Evolutionary conservation across 2,888 invertebrate genomes (phyloP), one percentile per base, ranked within the genome.

Genomic region (Acheta domesticus): DNA sequence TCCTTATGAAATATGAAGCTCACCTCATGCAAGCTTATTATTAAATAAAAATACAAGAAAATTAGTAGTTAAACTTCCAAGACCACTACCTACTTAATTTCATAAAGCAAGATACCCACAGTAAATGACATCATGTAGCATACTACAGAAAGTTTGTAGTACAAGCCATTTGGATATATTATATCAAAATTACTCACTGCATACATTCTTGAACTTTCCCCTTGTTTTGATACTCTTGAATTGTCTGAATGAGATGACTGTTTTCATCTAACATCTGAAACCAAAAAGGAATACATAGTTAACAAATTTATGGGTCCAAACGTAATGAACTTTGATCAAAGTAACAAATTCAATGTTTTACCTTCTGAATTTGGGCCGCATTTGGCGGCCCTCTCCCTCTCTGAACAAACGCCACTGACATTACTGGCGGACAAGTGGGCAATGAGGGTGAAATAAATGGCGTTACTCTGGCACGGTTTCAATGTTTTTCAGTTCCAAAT

Each of bases 211-310:
- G 93, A 23, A 93, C 90, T 87, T 97, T 97, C 81, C 98, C 98
- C 89, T 97, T 97, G 83, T 92, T 94, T 88, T 99, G 98, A 88
- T 94, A 98, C 84, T 99, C 98, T 87, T 97, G 95, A 85, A 99
- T 98, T 12, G 96, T 96, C 89, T 98, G 96, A 84, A 99, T 98
- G 76, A 99, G 90, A 86, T 97, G 96, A 84, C 95, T 95, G 87
- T 99, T 99, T 88, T 99, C 99, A 89, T 99, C 98, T 81, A 99
- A 90, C 92, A 99, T 94, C 91, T 98, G 85, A 19, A 85, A 82
- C 48, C 79, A 78, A 75, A 74, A 16, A 48, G 12, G 48, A 19
- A 75, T 16, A 14, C 36, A 75, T 1, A 21, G 16, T 74, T 20
- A n/a, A 20, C 21, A 16, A 20, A 2, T 74, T 2, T 11, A 21